Base-by-base conservation (phyloP, 2,113 vertebrate genomes). In the Phrynocephalus versicolor region DNA sequence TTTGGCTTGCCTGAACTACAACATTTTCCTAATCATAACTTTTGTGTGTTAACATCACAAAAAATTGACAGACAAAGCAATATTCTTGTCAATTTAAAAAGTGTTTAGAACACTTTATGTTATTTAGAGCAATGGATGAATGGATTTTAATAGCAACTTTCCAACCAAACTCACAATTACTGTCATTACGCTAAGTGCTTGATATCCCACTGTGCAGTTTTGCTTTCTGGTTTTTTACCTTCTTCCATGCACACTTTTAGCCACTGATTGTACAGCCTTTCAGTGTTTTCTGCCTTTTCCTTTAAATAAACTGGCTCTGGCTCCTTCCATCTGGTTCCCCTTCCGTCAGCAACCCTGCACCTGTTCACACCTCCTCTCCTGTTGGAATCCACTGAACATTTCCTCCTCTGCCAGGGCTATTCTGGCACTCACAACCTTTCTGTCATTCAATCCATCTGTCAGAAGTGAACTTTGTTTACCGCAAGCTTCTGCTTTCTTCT, bases 381-480 rank as follows among this genome's bases (percentile, higher is more conserved):
- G 99, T 99, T 99, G 98, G 98, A 98, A 97, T 97, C 97, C 97
- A 98, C 97, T 97, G 97, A 97, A 97, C 97, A 97, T 97, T 97
- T 96, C 96, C 97, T 97, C 97, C 96, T 97, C 98, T 99, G 99
- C 99, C 99, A 99, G 98, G 97, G 97, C 98, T 97, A 96, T 98
- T 98, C 98, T 99, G 98, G 99, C 98, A 98, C 98, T 96, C 95
- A 93, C 97, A 98, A 99, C 98, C 97, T 98, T 98, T 99, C 98
- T 98, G 98, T 99, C 99, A 99, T 99, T 99, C 98, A 99, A 99
- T 99, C 99, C 99, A 99, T 99, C 99, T 99, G 99, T 99, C 98
- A 98, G 97, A 99, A 99, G 98, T 99, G 98, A 99, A 99, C 99
- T 99, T 99, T 99, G 99, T 99, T 99, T 99, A 99, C 98, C 96